phyloP scores from a whole-genome alignment of 2,113 vertebrate species.

The Prunella fulvescens region DNA sequence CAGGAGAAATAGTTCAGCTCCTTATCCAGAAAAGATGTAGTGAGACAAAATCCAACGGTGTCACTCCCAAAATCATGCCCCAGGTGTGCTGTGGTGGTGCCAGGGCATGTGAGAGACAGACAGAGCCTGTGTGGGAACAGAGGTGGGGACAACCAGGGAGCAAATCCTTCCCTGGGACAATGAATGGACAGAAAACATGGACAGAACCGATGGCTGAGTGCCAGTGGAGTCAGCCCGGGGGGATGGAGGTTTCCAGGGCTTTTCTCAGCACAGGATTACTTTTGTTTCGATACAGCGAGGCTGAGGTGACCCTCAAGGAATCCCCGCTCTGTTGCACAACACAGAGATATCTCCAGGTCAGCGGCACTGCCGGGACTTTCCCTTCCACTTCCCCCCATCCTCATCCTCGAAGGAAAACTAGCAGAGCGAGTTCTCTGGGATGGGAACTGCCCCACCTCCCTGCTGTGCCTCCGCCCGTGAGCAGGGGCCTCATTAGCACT shows the following conservation, averaged over 20 bases:
- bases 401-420: background rate
- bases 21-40: background rate
- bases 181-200: fast-evolving
- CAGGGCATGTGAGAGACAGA: fast-evolving
- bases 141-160: background rate
- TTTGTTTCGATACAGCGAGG: fast-evolving
- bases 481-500: background rate
- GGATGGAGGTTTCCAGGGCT: background rate
- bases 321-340: background rate
- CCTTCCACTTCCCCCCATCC: background rate
- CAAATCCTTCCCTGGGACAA: background rate
- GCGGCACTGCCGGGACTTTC: fast-evolving
- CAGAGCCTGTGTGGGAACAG: background rate
- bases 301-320: background rate
- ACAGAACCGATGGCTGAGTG: fast-evolving
- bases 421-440: background rate
- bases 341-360: fast-evolving
- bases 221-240: background rate
- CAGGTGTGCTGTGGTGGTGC: background rate
- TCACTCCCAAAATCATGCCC: no score
- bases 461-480: background rate
- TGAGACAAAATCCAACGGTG: background rate
- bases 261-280: background rate
- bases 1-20: background rate
- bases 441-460: background rate